Evolutionary conservation across 2,888 invertebrate species (phyloP), one percentile per base, ranked within the genome.

Genomic region (Caenorhabditis sp.): DNA sequence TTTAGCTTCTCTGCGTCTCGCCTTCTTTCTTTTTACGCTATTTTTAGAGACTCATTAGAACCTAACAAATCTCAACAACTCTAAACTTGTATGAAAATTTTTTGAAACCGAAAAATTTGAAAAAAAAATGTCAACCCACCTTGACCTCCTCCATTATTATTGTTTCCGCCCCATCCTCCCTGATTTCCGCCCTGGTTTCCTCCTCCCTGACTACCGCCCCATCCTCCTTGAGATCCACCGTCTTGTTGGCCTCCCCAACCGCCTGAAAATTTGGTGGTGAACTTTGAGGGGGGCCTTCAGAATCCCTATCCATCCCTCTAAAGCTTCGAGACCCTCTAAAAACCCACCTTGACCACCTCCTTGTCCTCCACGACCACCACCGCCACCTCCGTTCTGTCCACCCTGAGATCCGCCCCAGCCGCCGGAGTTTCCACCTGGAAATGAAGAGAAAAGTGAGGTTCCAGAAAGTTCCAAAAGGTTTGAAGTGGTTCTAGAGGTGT

Each of bases 111-210:
- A 44, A 44, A 44, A 44, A 44, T 44, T 14, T 44, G 5, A 31
- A 31, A 31, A n/a, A n/a, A n/a, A n/a, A n/a, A n/a, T n/a, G n/a
- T n/a, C n/a, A 1, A 24, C 26, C 16, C 16, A 44, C 56, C 61
- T 19, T 31, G 41, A 26, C 59, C 24, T 8, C 70, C 70, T 8
- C 70, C 70, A 22, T 69, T 31, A 44, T 31, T 47, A 31, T 59
- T 35, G 2, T 44, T 10, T 41, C 70, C 73, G 0, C 74, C 74
- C 74, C 74, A 74, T 35, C 74, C 74, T 26, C 75, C 75, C 31
- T 75, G 75, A 47, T 51, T 56, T 35, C 75, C 56, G 7, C 75
- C 75, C 10, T 24, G 22, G 14, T 54, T 54, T 51, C 68, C 68
- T 12, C 44, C 58, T 12, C 44, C 58, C n/a, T 58, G 58, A n/a